phyloP scores from a whole-genome alignment of 2,113 vertebrate genomes.

The Sorex araneus region DNA sequence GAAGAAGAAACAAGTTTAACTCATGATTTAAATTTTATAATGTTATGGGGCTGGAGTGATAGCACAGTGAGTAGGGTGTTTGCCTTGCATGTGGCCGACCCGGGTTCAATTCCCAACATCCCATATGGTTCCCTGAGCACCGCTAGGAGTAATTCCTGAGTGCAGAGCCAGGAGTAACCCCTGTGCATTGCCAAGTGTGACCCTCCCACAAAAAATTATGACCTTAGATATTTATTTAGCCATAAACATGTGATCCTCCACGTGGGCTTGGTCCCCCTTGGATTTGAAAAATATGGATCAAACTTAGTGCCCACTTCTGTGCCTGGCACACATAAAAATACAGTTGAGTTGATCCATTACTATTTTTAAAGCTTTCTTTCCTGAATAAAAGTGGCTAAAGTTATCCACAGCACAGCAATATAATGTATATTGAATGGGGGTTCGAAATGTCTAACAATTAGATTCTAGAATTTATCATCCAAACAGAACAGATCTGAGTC shows the following conservation, averaged over 20 bases:
- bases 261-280: not conserved
- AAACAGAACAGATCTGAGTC: slow-evolving; percentile 58
- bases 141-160: too few relatives aligned
- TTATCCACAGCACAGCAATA: not conserved
- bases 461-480: slow-evolving; percentile 59
- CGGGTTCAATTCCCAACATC: too few relatives aligned
- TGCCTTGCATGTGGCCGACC: too few relatives aligned
- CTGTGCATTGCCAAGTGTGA: too few relatives aligned
- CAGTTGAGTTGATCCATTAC: not conserved
- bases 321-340: not conserved
- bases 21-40: not conserved
- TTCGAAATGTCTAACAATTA: slow-evolving; percentile 59
- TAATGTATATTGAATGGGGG: not conserved
- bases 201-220: too few relatives aligned
- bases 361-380: not conserved
- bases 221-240: slow-evolving; percentile 34
- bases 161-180: too few relatives aligned
- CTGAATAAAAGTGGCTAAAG: not conserved
- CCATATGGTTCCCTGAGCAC: too few relatives aligned
- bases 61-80: too few relatives aligned
- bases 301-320: not conserved
- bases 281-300: not conserved
- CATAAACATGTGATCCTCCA: not conserved
- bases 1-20: not conserved
- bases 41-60: too few relatives aligned